Evolutionary conservation across 2,113 vertebrate species (phyloP).

Genomic region (Turdus rufiventris): DNA sequence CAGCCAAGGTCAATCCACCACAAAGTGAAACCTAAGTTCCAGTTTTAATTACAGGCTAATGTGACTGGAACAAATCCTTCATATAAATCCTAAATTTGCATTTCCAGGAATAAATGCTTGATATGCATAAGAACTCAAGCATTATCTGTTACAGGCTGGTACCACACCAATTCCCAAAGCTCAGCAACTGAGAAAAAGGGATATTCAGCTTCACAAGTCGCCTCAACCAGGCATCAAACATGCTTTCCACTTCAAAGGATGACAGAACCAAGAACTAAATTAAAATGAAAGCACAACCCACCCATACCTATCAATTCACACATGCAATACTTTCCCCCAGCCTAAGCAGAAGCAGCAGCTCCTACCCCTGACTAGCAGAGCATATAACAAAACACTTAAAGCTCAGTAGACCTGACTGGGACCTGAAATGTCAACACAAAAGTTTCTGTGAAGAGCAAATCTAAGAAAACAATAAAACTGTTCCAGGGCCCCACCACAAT

Average conservation of each 20-base stretch:
- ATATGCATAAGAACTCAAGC: background rate
- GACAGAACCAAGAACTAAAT: background rate
- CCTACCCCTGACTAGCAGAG: background rate
- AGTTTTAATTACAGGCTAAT: background rate
- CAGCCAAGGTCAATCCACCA: background rate
- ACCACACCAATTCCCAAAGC: background rate
- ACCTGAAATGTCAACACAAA: background rate
- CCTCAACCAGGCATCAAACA: background rate
- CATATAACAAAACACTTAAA: background rate
- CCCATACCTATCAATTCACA: fast-evolving
- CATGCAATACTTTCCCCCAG: background rate
- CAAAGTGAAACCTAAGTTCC: background rate
- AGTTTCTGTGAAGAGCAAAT: background rate
- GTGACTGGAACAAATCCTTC: background rate
- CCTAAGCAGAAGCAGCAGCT: background rate
- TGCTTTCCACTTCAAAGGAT: background rate
- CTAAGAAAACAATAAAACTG: background rate
- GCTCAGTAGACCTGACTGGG: background rate
- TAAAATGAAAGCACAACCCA: background rate
- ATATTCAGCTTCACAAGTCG: background rate
- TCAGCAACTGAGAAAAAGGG: background rate
- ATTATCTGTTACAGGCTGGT: background rate
- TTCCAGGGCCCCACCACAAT: background rate
- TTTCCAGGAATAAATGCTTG: background rate
- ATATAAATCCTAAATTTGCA: background rate